Conservation (phyloP, 1,140 invertebrate genomes). For the Papilio helenus region DNA sequence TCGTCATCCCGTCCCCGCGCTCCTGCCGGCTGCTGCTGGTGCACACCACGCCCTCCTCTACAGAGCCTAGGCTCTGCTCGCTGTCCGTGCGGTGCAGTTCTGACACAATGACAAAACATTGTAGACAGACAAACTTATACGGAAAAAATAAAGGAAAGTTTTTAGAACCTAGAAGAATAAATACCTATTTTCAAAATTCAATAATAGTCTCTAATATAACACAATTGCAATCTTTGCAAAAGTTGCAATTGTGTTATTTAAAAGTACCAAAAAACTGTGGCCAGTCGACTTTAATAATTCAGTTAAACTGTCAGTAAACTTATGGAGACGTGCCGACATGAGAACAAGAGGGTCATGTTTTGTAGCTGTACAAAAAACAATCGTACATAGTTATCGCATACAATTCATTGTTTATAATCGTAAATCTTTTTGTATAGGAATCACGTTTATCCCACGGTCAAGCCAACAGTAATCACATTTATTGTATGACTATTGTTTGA, state of each 20-base stretch:
- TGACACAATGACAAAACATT: conserved; percentile 26
- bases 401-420: not conserved
- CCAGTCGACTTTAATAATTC: not conserved
- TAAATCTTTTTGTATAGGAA: not conserved
- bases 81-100: conserved; percentile 69
- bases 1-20: conserved; percentile 54
- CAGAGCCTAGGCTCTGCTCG: conserved; percentile 67
- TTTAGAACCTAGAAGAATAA: too few relatives aligned
- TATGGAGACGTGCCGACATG: not conserved
- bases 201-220: not conserved
- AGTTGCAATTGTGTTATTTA: not conserved
- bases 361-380: not conserved
- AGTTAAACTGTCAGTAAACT: too few relatives aligned
- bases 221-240: not conserved
- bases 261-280: not conserved
- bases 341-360: not conserved
- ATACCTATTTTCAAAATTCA: not conserved
- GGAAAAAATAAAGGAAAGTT: too few relatives aligned
- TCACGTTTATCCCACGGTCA: not conserved
- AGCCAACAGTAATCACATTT: not conserved
- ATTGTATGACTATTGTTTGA: not conserved
- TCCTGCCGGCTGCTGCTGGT: conserved; percentile 63
- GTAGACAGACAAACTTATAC: too few relatives aligned
- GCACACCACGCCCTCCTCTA: conserved; percentile 62
- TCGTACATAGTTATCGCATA: not conserved